Conservation (phyloP, 2,113 vertebrate species). For the Acrocephalus kingi region DNA sequence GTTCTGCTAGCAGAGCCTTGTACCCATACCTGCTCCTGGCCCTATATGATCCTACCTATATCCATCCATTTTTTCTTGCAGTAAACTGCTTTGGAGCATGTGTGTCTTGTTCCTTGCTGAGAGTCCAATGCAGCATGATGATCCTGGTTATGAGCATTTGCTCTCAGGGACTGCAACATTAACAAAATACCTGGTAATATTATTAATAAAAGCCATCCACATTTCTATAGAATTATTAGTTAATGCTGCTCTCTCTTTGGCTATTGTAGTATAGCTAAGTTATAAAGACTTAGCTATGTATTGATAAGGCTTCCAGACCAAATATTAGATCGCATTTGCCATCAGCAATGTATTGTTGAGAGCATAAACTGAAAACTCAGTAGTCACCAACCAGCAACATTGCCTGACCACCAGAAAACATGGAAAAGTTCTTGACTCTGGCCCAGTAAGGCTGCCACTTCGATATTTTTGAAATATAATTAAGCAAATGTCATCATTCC, state of each 20-base stretch:
- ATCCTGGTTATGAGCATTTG: not conserved
- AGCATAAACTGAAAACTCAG: not conserved
- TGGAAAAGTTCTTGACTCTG: not conserved
- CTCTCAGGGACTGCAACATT: not conserved
- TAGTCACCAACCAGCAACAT: not conserved
- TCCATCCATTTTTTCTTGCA: not conserved
- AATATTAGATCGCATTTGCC: not conserved
- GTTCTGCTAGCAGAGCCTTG: not conserved
- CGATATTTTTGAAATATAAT: constrained; percentile 47
- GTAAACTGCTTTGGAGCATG: not conserved
- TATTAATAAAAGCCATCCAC: not conserved
- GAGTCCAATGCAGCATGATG: not conserved
- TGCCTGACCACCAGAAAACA: not conserved
- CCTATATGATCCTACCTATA: not conserved
- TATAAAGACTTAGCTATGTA: not conserved
- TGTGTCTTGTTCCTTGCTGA: not conserved
- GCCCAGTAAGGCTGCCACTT: not conserved
- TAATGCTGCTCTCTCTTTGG: not conserved
- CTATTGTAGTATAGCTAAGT: not conserved
- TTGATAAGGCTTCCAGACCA: not conserved
- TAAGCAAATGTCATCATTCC: not conserved
- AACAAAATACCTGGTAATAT: not conserved
- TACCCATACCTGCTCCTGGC: not conserved
- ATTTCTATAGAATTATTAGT: not conserved
- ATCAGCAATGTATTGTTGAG: not conserved